Base-by-base conservation (phyloP, 2,113 vertebrate genomes). In the Phodopus roborovskii region DNA sequence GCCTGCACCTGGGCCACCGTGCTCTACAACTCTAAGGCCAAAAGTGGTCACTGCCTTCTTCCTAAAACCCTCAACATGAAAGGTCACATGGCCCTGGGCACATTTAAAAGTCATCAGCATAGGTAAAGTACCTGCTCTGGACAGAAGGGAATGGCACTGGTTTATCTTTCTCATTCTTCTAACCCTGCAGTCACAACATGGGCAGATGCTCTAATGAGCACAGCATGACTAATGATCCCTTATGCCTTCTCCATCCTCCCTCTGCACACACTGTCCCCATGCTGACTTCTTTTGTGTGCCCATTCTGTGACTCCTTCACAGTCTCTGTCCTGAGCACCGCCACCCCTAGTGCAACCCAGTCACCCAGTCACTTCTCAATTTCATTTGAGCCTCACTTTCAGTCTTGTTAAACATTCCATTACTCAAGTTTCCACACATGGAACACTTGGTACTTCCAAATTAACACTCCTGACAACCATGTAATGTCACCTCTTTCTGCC, bases 211-310 rank as follows among this genome's bases (percentile, higher is more conserved):
- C 7, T 0, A 56, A 56, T 56, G 53, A 56, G 3, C 12, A 79
- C 8, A 4, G 19, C 45, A 36, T 28, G 45, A 30, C 5, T 28
- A 17, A n/a, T 0, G 1, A 20, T 1, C 22, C 75, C 3, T 2
- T 20, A n/a, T 0, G 1, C 48, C 3, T 9, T 78, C 9, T 50
- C 30, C n/a, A 4, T 68, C 33, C 17, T 39, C 24, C 66, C 81
- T 90, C 66, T 62, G 17, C 3, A 16, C 7, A 45, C 68, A n/a
- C 20, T 1, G 13, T 2, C 36, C 28, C 2, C 19, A 13, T 22
- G 45, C 45, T n/a, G 6, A n/a, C 26, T 33, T 36, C 70, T 56
- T n/a, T n/a, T 60, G 33, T 28, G 0, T 1, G 45, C 13, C 26
- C 15, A 1, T 6, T 26, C 16, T 33, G 48, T 30, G 30, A n/a